phyloP scores from a whole-genome alignment of 2,888 invertebrate species.

The Tenthredo notha region DNA sequence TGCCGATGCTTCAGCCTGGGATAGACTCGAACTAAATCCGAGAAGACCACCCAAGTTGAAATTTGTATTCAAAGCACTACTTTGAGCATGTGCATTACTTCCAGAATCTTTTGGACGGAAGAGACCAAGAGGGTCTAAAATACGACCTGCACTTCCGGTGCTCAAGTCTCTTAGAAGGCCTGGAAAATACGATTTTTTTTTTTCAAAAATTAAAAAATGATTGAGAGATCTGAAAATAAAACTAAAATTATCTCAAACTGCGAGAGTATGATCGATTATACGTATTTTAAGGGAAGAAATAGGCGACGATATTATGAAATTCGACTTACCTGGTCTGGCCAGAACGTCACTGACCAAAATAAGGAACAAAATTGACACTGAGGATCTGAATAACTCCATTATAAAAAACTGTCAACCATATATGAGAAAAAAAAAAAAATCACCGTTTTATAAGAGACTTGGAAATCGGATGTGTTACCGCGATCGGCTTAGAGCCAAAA shows the following conservation, averaged over 20 bases:
- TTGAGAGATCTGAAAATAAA: background rate
- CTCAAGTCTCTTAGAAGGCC: slow-evolving; percentile 59
- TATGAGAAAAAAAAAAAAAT: too few relatives aligned
- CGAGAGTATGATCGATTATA: background rate
- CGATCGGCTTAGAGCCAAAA: slow-evolving; percentile 63
- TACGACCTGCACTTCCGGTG: slow-evolving; percentile 51
- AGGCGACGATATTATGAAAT: background rate
- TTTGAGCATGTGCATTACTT: slow-evolving; percentile 56
- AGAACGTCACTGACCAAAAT: slow-evolving; percentile 63
- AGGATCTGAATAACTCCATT: slow-evolving; percentile 68
- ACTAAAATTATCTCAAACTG: background rate
- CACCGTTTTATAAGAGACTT: background rate
- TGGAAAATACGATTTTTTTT: slow-evolving; percentile 36
- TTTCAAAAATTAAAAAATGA: background rate
- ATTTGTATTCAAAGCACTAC: slow-evolving; percentile 63
- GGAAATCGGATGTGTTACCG: background rate
- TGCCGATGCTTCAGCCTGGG: slow-evolving; percentile 65
- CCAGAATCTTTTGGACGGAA: slow-evolving; percentile 59
- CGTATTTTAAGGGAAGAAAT: background rate
- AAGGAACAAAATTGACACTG: slow-evolving; percentile 69
- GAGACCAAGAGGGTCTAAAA: slow-evolving; percentile 71
- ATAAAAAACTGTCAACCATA: background rate
- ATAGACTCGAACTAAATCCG: slow-evolving; percentile 64
- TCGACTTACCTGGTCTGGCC: slow-evolving; percentile 69
- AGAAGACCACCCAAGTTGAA: slow-evolving; percentile 68